Base-by-base conservation (phyloP, 2,113 vertebrate genomes). In the Indicator indicator region DNA sequence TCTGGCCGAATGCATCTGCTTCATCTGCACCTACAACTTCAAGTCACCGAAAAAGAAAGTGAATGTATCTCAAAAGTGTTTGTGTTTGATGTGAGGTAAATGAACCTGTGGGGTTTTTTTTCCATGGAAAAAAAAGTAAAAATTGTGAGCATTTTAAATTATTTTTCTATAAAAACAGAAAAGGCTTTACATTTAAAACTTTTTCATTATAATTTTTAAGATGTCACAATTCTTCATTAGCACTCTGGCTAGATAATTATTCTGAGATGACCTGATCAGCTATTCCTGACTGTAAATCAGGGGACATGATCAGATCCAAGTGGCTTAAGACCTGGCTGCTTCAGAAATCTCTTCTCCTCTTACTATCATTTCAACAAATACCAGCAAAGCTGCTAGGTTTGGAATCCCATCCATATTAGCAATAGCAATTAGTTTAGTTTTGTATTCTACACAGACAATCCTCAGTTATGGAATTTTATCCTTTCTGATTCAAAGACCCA, bases 281-380 rank as follows among this genome's bases (percentile, higher is more conserved):
- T 79, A 83, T 86, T 86, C 74, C 72, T 81, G 83, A 50, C 75
- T 73, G 71, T 42, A 81, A 74, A 94, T 77, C 44, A 54, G 54
- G 18, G 72, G 23, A 81, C n/a, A 4, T 69, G 50, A 88, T 91
- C 78, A 81, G 65, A 95, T 93, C 58, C 58, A 90, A 88, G 73
- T 91, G 88, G 48, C 72, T 81, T 93, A 86, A 91, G 76, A 91
- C 12, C 40, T 14, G 18, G 18, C 62, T 84, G 73, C 80, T 86
- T 80, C 0, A 2, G 65, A 89, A 94, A 93, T 86, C 75, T 86
- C 83, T 54, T 78, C 77, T 71, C 32, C 83, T 64, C 23, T 80
- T 94, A 81, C 38, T 95, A 89, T 71, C 48, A 28, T n/a, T 88
- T 68, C 86, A 93, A 83, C n/a, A 94, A 91, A 93, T 86, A 90